These are phyloP conservation scores for Tenualosa thibaudeaui DNA, from an alignment of 2,797 vertebrate species.

Conservation along the genomic window DNA sequence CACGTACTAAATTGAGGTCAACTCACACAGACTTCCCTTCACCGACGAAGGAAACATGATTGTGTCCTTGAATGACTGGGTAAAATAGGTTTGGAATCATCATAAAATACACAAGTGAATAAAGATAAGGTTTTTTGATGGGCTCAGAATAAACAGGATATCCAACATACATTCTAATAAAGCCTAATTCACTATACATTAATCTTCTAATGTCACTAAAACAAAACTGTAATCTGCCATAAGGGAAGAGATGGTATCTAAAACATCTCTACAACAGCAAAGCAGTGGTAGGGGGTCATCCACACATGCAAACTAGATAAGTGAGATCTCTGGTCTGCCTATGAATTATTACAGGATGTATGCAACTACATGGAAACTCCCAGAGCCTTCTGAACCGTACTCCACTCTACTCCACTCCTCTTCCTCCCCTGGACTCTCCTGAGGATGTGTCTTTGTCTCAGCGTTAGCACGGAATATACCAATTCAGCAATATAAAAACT, in stretches of 20 bases:
- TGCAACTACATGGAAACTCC: neutral
- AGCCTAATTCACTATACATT: neutral
- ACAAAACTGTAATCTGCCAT: neutral
- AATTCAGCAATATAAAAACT: neutral
- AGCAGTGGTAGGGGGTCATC: neutral
- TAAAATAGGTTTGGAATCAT: slow-evolving; percentile 1
- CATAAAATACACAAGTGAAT: neutral
- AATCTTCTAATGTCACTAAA: neutral
- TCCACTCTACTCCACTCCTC: neutral
- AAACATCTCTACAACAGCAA: neutral
- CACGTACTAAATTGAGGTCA: slow-evolving; percentile 7
- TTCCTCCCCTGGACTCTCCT: neutral
- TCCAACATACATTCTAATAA: neutral
- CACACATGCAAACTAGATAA: slow-evolving; percentile 11
- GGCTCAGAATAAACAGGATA: neutral
- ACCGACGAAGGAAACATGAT: neutral
- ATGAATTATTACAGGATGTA: slow-evolving; percentile 5
- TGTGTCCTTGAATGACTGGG: neutral
- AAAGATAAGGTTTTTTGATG: neutral
- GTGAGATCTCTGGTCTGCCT: neutral
- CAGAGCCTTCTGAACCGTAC: neutral
- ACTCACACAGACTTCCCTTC: neutral
- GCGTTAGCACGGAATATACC: neutral
- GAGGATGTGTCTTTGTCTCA: neutral
- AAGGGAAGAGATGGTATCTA: neutral